Base-by-base conservation (phyloP, 2,888 invertebrate species). In the Agonopterix heracliana region DNA sequence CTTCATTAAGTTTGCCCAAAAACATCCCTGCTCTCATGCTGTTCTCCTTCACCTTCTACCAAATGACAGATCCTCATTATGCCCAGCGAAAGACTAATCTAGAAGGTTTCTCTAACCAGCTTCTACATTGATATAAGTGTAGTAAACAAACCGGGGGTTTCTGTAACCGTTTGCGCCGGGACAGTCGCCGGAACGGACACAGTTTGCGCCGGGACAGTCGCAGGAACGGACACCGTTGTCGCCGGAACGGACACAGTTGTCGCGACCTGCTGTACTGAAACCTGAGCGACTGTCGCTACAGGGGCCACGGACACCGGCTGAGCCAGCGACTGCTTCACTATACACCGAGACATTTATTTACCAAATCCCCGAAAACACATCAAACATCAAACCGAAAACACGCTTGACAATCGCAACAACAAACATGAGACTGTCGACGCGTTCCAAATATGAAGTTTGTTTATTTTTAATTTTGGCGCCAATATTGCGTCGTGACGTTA, bases 391-490 rank as follows among this genome's bases (percentile, higher is more conserved):
- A 44, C 66, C 62, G 56, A 57, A 57, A 55, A 57, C 61, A 66
- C 71, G 62, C 64, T 68, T 72, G 72, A 80, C 81, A 76, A 65
- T 68, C 75, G 58, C 66, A 61, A 64, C 63, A 71, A 76, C 78
- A 81, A 87, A 87, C 85, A 86, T 79, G 60, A 71, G 86, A 87
- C 87, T 86, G 84, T 78, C 84, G 83, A 56, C 66, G 57, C 68
- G 82, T 83, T 87, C 85, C 78, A 84, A 88, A 81, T 80, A 74
- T 80, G 87, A 82, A 65, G 78, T 76, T 84, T 83, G 77, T 86
- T 87, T 86, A 86, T 87, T 86, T 88, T 88, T 87, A 86, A 80
- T 74, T 83, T 85, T 86, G 86, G 84, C 84, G 86, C 82, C 79
- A 80, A 74, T 70, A 81, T 74, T 72, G 63, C 66, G 60, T 63